A percentile compares a stretch with the other conserved stretches of the same genome.
These are phyloP conservation scores for Papilio polyxenes DNA, from an alignment of 1,140 invertebrate species.

Conservation along the genomic window DNA sequence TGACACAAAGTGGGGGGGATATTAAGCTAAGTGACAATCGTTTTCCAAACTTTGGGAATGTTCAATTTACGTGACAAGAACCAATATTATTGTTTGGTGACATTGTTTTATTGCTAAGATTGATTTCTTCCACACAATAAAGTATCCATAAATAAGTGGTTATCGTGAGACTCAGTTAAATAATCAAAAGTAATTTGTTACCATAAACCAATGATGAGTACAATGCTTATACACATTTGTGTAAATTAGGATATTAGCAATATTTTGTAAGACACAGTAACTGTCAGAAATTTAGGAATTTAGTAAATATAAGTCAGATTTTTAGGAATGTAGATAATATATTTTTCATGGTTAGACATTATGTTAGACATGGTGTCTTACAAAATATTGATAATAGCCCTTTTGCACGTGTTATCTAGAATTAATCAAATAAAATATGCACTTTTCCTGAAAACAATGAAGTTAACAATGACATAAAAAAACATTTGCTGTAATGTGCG, in stretches of 20 bases:
- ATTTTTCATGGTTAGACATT: too few species aligned
- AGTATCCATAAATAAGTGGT: not conserved
- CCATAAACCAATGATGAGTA: too few species aligned
- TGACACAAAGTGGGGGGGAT: constrained; percentile 1
- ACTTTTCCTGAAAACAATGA: not conserved
- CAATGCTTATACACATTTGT: too few species aligned
- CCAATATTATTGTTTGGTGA: not conserved
- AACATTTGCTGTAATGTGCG: not conserved
- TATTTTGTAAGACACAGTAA: too few species aligned
- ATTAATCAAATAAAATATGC: too few species aligned
- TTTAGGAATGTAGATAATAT: too few species aligned
- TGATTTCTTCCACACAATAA: not conserved
- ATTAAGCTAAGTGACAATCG: constrained; percentile 10
- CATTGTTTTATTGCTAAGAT: not conserved
- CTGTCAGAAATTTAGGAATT: too few species aligned
- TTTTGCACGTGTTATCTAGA: too few species aligned
- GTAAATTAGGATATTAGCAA: too few species aligned
- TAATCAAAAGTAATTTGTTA: not conserved
- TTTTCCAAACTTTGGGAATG: constrained; percentile 12
- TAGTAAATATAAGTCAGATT: too few species aligned
- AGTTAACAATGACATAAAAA: not conserved
- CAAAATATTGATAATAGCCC: too few species aligned
- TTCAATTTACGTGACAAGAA: constrained; percentile 7
- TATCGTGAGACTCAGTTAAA: not conserved
- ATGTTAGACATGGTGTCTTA: too few species aligned